phyloP scores from a whole-genome alignment of 2,888 invertebrate species.

The Carabus problematicus region DNA sequence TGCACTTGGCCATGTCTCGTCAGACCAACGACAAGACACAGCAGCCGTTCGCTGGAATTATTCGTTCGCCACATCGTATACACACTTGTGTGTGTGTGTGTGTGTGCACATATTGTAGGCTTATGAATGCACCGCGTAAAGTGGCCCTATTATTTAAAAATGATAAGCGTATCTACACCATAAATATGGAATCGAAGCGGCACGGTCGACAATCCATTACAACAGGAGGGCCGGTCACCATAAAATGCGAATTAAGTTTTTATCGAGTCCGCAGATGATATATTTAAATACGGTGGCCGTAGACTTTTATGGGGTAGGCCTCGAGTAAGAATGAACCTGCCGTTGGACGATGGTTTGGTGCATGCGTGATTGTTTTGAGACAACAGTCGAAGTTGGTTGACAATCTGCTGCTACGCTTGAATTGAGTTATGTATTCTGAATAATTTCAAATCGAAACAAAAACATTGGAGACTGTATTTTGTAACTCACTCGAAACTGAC shows the following conservation, averaged over 20 bases:
- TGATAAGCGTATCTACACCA: slow-evolving; percentile 36
- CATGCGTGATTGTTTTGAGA: neutral
- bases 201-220: slow-evolving; percentile 31
- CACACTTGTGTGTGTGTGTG: neutral
- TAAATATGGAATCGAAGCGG: slow-evolving; percentile 37
- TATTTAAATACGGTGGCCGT: slow-evolving; percentile 49
- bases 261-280: slow-evolving; percentile 52
- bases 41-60: no score
- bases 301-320: slow-evolving; percentile 24
- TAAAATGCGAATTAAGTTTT: slow-evolving; percentile 54
- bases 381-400: slow-evolving; percentile 15
- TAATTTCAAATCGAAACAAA: slow-evolving; percentile 52
- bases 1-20: no score
- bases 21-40: no score
- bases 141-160: slow-evolving; percentile 19
- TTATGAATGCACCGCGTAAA: neutral
- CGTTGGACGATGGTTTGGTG: no score
- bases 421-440: slow-evolving; percentile 57
- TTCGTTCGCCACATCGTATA: neutral
- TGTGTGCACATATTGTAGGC: neutral
- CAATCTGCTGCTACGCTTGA: neutral
- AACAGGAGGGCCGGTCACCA: slow-evolving; percentile 46
- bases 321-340: neutral
- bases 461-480: no score
- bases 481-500: no score